phyloP scores from a whole-genome alignment of 2,888 invertebrate species.

The Eupeodes luniger region DNA sequence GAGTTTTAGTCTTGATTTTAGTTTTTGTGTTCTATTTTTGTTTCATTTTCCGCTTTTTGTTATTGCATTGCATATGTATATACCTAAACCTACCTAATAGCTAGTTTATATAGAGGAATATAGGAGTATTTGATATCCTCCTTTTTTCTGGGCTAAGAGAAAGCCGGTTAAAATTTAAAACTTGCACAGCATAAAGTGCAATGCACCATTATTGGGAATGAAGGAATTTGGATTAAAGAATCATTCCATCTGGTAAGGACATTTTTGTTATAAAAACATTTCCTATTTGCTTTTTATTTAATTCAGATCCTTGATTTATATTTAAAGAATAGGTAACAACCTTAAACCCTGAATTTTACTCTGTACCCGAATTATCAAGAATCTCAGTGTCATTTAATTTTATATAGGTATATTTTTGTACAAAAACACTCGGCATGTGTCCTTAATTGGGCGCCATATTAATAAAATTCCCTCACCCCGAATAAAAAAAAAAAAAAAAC shows the following conservation, averaged over 20 bases:
- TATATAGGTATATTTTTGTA: background rate
- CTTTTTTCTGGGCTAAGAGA: slow-evolving; percentile 22
- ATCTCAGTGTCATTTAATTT: slow-evolving; percentile 2
- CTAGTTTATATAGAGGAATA: no score
- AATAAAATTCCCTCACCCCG: slow-evolving; percentile 17
- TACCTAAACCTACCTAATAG: no score
- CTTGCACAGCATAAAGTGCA: slow-evolving; percentile 16
- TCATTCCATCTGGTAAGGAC: slow-evolving; percentile 13
- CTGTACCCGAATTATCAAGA: background rate
- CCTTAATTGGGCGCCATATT: slow-evolving; percentile 44
- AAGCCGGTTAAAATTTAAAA: slow-evolving; percentile 58
- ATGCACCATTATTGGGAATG: slow-evolving; percentile 17
- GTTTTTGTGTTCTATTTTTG: slow-evolving; percentile 17
- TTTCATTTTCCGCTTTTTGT: slow-evolving; percentile 33
- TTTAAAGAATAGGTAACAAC: background rate
- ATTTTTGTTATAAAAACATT: background rate
- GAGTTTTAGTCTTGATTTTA: slow-evolving; percentile 60
- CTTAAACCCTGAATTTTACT: background rate
- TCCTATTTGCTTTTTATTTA: no score
- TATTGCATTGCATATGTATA: slow-evolving; percentile 7
- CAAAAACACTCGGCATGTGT: slow-evolving; percentile 36
- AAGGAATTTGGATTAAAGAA: slow-evolving; percentile 61
- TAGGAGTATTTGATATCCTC: background rate
- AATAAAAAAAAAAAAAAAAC: background rate
- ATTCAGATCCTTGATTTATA: no score